Evolutionary conservation across 1,140 invertebrate species (phyloP).

Genomic region (Heliconius nattereri): DNA sequence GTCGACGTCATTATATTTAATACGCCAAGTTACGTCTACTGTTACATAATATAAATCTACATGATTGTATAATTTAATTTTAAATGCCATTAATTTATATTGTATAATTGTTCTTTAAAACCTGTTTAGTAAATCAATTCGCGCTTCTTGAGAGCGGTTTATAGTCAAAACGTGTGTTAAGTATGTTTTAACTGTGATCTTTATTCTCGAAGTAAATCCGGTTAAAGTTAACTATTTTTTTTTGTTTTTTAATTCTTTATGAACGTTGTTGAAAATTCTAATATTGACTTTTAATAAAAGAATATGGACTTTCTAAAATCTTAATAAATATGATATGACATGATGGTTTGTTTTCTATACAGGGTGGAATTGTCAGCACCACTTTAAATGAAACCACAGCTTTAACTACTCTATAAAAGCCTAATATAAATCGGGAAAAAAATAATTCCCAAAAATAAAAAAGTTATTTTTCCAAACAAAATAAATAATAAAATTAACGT

Average conservation of each 20-base stretch:
- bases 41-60: background rate
- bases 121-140: background rate
- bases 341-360: background rate
- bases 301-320: background rate
- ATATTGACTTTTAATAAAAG: background rate
- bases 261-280: background rate
- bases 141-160: background rate
- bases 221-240: background rate
- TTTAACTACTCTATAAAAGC: too few relatives aligned
- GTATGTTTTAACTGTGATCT: background rate
- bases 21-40: background rate
- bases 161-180: background rate
- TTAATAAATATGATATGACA: too few relatives aligned
- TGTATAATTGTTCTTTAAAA: background rate
- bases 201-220: background rate
- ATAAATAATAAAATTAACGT: too few relatives aligned
- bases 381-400: too few relatives aligned
- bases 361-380: too few relatives aligned
- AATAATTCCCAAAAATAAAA: too few relatives aligned
- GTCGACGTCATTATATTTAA: constrained; percentile 8
- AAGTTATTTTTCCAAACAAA: too few relatives aligned
- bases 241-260: background rate
- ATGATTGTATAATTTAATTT: background rate
- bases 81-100: background rate
- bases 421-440: too few relatives aligned